A percentile compares a stretch with the other conserved stretches of the same genome.
Evolutionary conservation across 2,113 vertebrate species (phyloP).

Genomic region (Ptychochromis oligacanthus): DNA sequence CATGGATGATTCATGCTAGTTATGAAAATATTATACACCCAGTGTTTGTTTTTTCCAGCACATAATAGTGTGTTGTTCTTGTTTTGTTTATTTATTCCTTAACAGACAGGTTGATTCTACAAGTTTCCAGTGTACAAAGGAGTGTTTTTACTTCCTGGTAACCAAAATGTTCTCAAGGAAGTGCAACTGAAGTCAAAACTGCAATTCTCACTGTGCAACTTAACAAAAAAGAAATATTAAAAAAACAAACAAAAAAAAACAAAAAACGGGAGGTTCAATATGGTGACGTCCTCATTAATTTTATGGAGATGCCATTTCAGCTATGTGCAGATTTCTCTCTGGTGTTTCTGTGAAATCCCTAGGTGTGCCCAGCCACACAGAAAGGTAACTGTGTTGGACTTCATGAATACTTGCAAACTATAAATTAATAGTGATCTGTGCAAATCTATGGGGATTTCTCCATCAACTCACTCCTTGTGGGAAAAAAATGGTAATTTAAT

Average conservation of each 20-base stretch:
- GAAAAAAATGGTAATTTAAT: conserved; percentile 50
- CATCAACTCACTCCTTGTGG: conserved; percentile 54
- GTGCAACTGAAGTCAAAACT: conserved; percentile 44
- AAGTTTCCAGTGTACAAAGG: background rate
- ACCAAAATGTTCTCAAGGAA: conserved; percentile 36
- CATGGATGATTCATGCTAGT: conserved; percentile 30
- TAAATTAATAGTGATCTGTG: conserved; percentile 71
- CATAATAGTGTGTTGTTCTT: conserved; percentile 32
- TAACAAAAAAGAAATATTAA: conserved; percentile 8
- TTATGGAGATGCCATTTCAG: conserved; percentile 47
- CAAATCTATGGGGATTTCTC: conserved; percentile 64
- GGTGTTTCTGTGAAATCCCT: conserved; percentile 61
- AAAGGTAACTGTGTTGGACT: conserved; percentile 31
- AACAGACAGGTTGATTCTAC: conserved; percentile 9
- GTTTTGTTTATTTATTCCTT: background rate
- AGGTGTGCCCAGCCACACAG: conserved; percentile 36
- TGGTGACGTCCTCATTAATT: conserved; percentile 45
- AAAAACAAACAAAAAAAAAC: conserved; percentile 4
- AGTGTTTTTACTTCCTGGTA: conserved; percentile 16
- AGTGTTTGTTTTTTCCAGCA: conserved; percentile 10
- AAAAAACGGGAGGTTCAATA: conserved; percentile 25
- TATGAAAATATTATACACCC: conserved; percentile 11
- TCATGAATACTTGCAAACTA: conserved; percentile 72
- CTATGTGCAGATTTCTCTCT: conserved; percentile 58
- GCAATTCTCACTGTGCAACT: conserved; percentile 33